These are phyloP conservation scores for Leptobrachium leishanense DNA, from an alignment of 2,113 vertebrate genomes.

Conservation along the genomic window DNA sequence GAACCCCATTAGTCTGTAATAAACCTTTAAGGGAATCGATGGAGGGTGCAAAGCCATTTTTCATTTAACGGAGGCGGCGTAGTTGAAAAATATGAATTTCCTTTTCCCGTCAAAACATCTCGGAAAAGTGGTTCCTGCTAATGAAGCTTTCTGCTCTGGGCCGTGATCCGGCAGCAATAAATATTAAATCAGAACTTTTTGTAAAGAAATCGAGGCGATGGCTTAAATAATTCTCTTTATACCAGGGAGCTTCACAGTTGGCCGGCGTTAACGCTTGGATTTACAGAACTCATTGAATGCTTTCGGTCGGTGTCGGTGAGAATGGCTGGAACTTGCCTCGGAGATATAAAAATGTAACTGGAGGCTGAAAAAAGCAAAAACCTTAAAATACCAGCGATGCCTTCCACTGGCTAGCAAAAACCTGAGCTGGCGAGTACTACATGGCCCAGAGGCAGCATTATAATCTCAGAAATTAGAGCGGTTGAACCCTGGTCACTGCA, in stretches of 20 bases:
- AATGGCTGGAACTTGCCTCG: no score
- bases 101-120: background rate
- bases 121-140: conserved; percentile 3
- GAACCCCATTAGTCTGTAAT: background rate
- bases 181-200: conserved; percentile 15
- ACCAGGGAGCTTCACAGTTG: background rate
- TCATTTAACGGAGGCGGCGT: background rate
- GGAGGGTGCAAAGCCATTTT: background rate
- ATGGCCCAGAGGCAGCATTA: no score
- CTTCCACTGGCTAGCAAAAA: no score
- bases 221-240: conserved; percentile 26
- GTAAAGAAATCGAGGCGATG: background rate
- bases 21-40: background rate
- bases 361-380: no score
- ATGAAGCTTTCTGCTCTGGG: background rate
- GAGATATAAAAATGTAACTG: no score
- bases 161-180: conserved; percentile 1
- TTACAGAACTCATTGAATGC: background rate
- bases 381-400: no score
- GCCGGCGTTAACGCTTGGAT: background rate
- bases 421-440: no score
- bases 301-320: no score
- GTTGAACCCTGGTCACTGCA: no score
- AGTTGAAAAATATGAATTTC: background rate
- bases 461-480: no score